Conservation (phyloP, 2,888 invertebrate species). For the Acanthacorydalis orientalis region DNA sequence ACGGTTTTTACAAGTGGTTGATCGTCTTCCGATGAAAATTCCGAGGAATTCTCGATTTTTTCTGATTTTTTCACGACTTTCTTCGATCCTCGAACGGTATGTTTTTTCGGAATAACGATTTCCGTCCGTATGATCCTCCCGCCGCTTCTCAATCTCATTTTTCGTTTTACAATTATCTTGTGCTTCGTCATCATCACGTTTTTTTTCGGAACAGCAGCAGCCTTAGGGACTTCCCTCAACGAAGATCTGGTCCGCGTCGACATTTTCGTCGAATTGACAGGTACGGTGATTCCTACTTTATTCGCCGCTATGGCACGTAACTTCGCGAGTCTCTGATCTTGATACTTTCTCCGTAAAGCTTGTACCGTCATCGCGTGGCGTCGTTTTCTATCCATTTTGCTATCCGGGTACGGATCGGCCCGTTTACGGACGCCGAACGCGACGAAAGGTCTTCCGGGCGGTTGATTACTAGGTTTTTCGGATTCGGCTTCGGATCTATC, state of each 20-base stretch:
- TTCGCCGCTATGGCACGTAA: constrained; percentile 28
- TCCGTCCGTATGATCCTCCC: constrained; percentile 25
- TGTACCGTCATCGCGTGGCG: constrained; percentile 31
- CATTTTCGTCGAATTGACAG: constrained; percentile 17
- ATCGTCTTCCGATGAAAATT: constrained; percentile 37
- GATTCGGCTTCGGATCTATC: constrained; percentile 17
- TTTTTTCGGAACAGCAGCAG: constrained; percentile 18
- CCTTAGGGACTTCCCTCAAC: constrained; percentile 9
- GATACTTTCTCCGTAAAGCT: constrained; percentile 39
- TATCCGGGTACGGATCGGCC: constrained; percentile 30
- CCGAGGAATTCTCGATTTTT: constrained; percentile 14
- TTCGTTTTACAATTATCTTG: constrained; percentile 14
- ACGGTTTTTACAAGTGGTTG: constrained; percentile 22
- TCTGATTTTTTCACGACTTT: constrained; percentile 5
- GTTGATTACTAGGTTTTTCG: constrained; percentile 13
- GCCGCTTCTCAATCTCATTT: constrained; percentile 28
- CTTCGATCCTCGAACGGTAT: constrained; percentile 14
- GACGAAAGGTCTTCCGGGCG: constrained; percentile 25
- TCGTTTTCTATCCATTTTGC: constrained; percentile 25
- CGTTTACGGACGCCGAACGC: constrained; percentile 39
- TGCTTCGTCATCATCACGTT: neutral
- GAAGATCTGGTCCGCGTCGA: constrained; percentile 30
- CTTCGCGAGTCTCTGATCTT: constrained; percentile 41
- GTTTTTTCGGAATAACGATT: constrained; percentile 15
- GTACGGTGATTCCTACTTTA: constrained; percentile 17